Evolutionary conservation across 2,888 invertebrate species (phyloP).

Genomic region (Acrocera orbiculus): DNA sequence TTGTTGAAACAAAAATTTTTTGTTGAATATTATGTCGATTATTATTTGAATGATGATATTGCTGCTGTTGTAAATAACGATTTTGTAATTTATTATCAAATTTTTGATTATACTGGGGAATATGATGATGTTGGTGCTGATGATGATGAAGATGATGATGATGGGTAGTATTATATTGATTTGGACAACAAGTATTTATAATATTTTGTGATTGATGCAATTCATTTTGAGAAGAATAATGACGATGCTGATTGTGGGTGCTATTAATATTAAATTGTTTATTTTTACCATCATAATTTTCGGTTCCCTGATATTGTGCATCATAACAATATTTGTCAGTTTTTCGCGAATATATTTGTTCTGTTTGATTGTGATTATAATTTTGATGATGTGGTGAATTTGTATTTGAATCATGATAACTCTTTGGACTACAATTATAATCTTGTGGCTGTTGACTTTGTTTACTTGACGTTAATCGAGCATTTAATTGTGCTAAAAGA

Average conservation of each 20-base stretch:
- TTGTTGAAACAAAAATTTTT: constrained; percentile 31
- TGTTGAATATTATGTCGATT: constrained; percentile 23
- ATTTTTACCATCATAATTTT: constrained; percentile 30
- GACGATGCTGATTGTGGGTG: constrained; percentile 18
- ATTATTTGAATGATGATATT: no score
- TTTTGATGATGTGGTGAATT: constrained; percentile 18
- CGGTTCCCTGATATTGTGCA: constrained; percentile 16
- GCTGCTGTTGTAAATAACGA: no score
- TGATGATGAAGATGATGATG: constrained; percentile 4
- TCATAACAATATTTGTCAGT: constrained; percentile 13
- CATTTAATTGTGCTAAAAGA: constrained; percentile 31
- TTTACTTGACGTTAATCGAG: constrained; percentile 20
- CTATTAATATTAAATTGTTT: constrained; percentile 30
- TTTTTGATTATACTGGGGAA: not conserved
- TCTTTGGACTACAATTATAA: constrained; percentile 14
- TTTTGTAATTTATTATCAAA: not conserved
- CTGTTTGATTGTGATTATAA: constrained; percentile 9
- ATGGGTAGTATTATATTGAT: not conserved
- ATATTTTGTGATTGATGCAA: constrained; percentile 11
- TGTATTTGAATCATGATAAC: constrained; percentile 18
- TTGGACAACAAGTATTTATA: not conserved
- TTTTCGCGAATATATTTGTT: constrained; percentile 18
- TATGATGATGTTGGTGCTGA: constrained; percentile 6
- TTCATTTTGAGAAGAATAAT: constrained; percentile 11
- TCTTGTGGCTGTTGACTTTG: constrained; percentile 11